Base-by-base conservation (phyloP, 2,888 invertebrate genomes). In the Ecdyonurus torrentis region DNA sequence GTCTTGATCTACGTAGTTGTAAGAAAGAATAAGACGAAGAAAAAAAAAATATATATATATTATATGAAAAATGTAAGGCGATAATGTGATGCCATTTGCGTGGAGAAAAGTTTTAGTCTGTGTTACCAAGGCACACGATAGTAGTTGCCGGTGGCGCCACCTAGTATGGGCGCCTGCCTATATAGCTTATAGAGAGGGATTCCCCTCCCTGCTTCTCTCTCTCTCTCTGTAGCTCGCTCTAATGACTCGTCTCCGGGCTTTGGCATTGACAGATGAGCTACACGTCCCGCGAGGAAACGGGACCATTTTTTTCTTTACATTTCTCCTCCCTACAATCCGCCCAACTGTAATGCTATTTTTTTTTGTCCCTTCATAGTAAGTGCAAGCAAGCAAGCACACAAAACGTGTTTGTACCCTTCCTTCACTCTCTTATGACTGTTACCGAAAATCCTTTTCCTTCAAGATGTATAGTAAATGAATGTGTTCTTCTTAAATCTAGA, bases 201-300 rank as follows among this genome's bases (percentile, higher is more conserved):
- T 37, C 23, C 23, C 61, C 23, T 52, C 61, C 24, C 52, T 59
- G 59, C 63, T 59, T n/a, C n/a, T n/a, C n/a, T n/a, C n/a, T n/a
- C n/a, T n/a, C n/a, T n/a, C n/a, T n/a, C n/a, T n/a, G n/a, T n/a
- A n/a, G n/a, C n/a, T 50, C 37, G 58, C 59, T 63, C 63, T 63
- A 63, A 63, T 63, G 63, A 63, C 63, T 63, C 63, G 58, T 63
- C 63, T 55, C 63, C 52, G 59, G 63, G 59, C 37, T 52, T 59
- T 63, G 63, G 63, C 63, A 63, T 59, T 63, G 63, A 63, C 63
- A 59, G 63, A 63, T 63, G 63, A 63, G 63, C 59, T 63, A 63
- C 63, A 63, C 63, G 59, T 58, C 59, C 63, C 58, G 63, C 59
- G 63, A 63, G 63, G 63, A 63, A 63, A 63, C 63, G 63, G 58